A percentile compares a stretch with the other conserved stretches of the same genome.
phyloP scores from a whole-genome alignment of 2,797 vertebrate species.

The Nyctibius grandis region DNA sequence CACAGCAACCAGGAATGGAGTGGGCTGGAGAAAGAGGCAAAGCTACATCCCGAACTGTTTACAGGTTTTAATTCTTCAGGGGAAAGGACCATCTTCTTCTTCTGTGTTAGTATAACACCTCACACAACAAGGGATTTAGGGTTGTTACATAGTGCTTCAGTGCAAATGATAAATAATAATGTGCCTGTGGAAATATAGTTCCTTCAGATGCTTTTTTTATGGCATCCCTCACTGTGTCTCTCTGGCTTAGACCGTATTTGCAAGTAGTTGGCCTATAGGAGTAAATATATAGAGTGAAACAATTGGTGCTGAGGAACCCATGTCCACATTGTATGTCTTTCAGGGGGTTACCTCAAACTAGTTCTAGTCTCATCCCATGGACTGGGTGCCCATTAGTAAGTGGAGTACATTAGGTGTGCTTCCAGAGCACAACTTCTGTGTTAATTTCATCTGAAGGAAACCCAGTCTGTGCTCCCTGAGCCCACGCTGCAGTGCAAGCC shows the following conservation, averaged over 20 bases:
- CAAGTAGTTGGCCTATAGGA: neutral
- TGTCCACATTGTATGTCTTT: neutral
- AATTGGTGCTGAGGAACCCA: neutral
- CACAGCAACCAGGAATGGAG: neutral
- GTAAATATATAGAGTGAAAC: neutral
- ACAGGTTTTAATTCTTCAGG: constrained; percentile 6
- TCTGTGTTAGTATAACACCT: neutral
- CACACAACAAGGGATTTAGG: neutral
- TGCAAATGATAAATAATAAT: neutral
- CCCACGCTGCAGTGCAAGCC: neutral
- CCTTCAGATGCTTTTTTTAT: neutral
- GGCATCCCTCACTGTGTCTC: neutral
- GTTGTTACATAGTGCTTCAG: neutral
- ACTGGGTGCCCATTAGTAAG: neutral
- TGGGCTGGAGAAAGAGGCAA: neutral
- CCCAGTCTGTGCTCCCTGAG: neutral
- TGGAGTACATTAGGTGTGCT: neutral
- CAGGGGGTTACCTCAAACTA: neutral
- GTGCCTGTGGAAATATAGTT: neutral
- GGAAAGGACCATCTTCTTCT: neutral
- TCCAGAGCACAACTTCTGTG: neutral
- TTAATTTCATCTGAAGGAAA: neutral
- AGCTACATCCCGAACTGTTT: neutral
- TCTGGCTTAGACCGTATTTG: neutral
- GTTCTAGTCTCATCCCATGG: neutral